Conservation (phyloP, 2,797 vertebrate species). For the Glossophaga mutica region DNA sequence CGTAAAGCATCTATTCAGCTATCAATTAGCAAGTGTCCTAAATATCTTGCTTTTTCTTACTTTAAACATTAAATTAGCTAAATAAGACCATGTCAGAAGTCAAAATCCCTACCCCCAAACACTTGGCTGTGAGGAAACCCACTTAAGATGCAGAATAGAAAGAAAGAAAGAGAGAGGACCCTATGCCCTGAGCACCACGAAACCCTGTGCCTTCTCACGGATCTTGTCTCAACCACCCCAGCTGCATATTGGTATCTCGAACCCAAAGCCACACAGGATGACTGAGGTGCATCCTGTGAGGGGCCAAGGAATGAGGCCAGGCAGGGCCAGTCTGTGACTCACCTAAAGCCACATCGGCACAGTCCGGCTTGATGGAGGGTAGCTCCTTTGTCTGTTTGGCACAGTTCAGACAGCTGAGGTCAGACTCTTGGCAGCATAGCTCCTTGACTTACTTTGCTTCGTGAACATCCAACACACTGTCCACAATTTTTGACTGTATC, state of each 20-base stretch:
- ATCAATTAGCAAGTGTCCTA: background rate
- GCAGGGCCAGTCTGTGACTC: background rate
- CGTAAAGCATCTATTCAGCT: background rate
- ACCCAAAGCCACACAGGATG: background rate
- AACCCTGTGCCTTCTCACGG: accelerated
- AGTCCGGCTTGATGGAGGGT: background rate
- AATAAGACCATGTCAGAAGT: background rate
- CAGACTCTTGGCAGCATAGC: background rate
- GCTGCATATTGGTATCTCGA: background rate
- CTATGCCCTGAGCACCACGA: background rate
- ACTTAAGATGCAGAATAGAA: background rate
- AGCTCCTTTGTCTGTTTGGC: background rate
- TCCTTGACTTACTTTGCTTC: background rate
- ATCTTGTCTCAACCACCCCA: background rate
- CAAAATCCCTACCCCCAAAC: background rate
- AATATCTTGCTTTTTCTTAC: constrained; percentile 26
- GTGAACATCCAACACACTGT: background rate
- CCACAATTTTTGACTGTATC: background rate
- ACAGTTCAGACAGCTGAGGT: background rate
- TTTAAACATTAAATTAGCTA: constrained; percentile 14
- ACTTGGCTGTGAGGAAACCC: background rate
- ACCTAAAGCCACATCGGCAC: background rate
- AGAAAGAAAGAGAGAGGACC: background rate
- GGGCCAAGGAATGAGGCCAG: background rate
- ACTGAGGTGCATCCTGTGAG: background rate